Percentiles rank a stretch among this genome's conserved stretches.
These are phyloP conservation scores for Anastatus disparis DNA, from an alignment of 1,140 invertebrate genomes.

Conservation along the genomic window DNA sequence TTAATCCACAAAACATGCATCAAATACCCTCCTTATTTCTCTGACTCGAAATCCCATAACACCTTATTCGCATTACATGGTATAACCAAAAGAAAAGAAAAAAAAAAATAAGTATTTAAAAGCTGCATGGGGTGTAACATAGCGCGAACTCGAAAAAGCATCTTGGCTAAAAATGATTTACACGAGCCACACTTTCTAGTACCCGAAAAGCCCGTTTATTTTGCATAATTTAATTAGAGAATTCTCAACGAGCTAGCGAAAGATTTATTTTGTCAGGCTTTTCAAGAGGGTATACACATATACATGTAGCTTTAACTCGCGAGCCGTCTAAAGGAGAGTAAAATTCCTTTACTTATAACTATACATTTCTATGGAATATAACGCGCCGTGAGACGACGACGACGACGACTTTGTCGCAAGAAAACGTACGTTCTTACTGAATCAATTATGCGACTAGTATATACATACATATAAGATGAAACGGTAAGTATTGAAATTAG, in stretches of 20 bases:
- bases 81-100: too few relatives aligned
- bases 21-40: too few relatives aligned
- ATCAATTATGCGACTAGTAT: slow-evolving; percentile 49
- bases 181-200: slow-evolving; percentile 25
- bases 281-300: too few relatives aligned
- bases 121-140: too few relatives aligned
- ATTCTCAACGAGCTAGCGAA: slow-evolving; percentile 32
- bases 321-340: not conserved
- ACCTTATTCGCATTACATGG: too few relatives aligned
- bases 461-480: too few relatives aligned
- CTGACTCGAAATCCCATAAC: too few relatives aligned
- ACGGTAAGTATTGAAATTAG: slow-evolving; percentile 54
- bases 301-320: not conserved
- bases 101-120: too few relatives aligned
- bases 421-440: slow-evolving; percentile 15
- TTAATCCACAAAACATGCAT: too few relatives aligned
- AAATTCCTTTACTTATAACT: too few relatives aligned
- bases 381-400: slow-evolving; percentile 27
- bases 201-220: slow-evolving; percentile 41
- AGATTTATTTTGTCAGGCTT: slow-evolving; percentile 36
- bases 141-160: too few relatives aligned
- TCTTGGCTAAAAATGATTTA: slow-evolving; percentile 43
- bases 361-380: too few relatives aligned
- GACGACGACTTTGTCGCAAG: slow-evolving; percentile 43
- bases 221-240: slow-evolving; percentile 44